Base-by-base conservation (phyloP, 37 sponge, comb jelly and placozoan species). In the Spongia lamella region DNA sequence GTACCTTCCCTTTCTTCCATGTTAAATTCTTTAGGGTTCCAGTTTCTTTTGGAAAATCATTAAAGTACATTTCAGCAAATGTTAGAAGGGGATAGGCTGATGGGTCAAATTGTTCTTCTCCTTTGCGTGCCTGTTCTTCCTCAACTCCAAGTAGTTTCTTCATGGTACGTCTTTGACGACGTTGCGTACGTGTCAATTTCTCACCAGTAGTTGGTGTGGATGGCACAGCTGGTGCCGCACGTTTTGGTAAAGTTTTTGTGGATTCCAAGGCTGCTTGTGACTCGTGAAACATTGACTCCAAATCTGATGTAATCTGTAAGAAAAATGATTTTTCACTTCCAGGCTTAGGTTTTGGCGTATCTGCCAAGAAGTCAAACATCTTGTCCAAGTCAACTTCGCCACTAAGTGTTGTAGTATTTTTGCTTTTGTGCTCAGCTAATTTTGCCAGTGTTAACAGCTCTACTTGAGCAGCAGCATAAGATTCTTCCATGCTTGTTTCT, bases 51-150 rank as follows among this genome's bases (percentile, higher is more conserved):
- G 96, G 96, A 73, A 86, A 90, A 38, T 95, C 92, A 68, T 95
- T 95, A 79, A 88, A 95, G 65, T 88, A 88, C 77, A 84, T 84
- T 74, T 95, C 96, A 30, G 96, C 96, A 79, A 85, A 95, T 64
- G 88, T 85, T 62, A 95, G 29, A 79, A 95, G 61, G 16, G 88
- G 82, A 74, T 79, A 95, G 14, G 75, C 82, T 1, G 67, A 27
- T 1, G 94, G 94, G 73, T 95, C 89, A 55, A 91, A 81, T 31
- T 34, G 34, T 54, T 81, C 83, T 20, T 84, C 78, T 59, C 53
- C 64, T 73, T 32, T 63, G 11, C 22, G 43, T 38, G 60, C 59
- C 25, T 84, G 79, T 53, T 91, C 96, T 29, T 92, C 93, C 5
- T 86, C 92, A 31, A 91, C 63, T 1, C 86, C 92, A 17, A 91